Percentiles rank a stretch among this genome's conserved stretches.
phyloP scores from a whole-genome alignment of 1,140 invertebrate genomes.

The Drosophila littoralis region DNA sequence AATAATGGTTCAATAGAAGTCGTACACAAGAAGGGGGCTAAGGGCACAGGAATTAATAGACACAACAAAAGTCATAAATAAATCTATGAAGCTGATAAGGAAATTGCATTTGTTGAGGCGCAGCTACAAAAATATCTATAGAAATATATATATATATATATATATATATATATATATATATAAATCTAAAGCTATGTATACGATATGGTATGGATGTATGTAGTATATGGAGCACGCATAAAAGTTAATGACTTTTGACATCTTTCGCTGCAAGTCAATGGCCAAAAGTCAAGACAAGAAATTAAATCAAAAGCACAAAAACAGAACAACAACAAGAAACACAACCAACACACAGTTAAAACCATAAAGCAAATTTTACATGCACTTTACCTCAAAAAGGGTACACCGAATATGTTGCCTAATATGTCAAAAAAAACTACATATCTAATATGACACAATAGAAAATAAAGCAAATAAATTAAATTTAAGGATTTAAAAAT shows the following conservation, averaged over 20 bases:
- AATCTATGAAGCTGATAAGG: constrained; percentile 54
- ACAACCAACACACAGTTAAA: constrained; percentile 44
- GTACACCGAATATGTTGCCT: background rate
- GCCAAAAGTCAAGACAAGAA: constrained; percentile 52
- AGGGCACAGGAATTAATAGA: constrained; percentile 21
- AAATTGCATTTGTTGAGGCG: constrained; percentile 64
- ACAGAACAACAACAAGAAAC: constrained; percentile 22
- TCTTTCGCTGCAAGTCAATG: constrained; percentile 63
- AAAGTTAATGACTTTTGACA: constrained; percentile 76
- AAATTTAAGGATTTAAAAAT: background rate
- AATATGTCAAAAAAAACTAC: background rate
- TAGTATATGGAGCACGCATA: constrained; percentile 25
- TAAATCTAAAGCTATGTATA: background rate
- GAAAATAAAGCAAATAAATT: background rate
- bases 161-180: constrained; percentile 1
- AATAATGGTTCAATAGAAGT: constrained; percentile 56
- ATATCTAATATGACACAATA: no score
- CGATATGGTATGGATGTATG: background rate
- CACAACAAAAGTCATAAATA: constrained; percentile 26
- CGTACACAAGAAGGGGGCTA: constrained; percentile 7
- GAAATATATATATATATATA: constrained; percentile 1
- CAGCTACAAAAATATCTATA: background rate
- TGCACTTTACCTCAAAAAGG: constrained; percentile 14
- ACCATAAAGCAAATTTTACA: constrained; percentile 64
- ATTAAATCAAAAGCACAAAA: constrained; percentile 63